Base-by-base conservation (phyloP, 23 tunicate species). In the Trididemnum miniatum region DNA sequence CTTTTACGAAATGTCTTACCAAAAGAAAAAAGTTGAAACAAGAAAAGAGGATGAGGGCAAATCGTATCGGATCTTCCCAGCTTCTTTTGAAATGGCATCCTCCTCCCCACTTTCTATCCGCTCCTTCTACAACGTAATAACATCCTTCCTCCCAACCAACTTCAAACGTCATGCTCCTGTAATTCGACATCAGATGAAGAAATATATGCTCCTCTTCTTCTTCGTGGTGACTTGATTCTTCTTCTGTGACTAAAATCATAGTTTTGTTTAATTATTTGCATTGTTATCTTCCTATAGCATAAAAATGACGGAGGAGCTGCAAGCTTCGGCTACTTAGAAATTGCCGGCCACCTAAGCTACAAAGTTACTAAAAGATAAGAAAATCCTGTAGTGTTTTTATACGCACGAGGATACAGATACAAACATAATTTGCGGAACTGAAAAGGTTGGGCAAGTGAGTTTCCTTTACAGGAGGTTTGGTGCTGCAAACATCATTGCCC, bases 101-200 rank as follows among this genome's bases (percentile, higher is more conserved):
- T 18, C 31, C 79, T 18, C 96, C 89, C 96, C 96, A 90, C 64
- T 90, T 90, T 22, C 69, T 39, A 32, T 90, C 82, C 1, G 89
- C 96, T 2, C 83, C 89, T 27, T 37, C 30, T 0, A 80, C 59
- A 30, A 88, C 84, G 76, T 84, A 90, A 51, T 60, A 90, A 54
- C 96, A 90, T 0, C 86, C 81, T 12, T 69, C 31, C 20, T 1
- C n/a, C 96, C 96, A 90, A 31, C 71, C 62, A 4, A 77, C 28
- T 22, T 90, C 89, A 76, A 84, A 90, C 7, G 85, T 90, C 28
- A 32, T 28, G 1, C 65, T 49, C 25, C 89, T 89, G 34, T 84
- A 90, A 35, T 72, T 84, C 27, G 96, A 84, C 89, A 90, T 84
- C 65, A 90, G 67, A 72, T 90, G 87, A 29, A 90, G 88, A 75